Base-by-base conservation (phyloP, 1,140 invertebrate species). In the Reticulitermes speratus region DNA sequence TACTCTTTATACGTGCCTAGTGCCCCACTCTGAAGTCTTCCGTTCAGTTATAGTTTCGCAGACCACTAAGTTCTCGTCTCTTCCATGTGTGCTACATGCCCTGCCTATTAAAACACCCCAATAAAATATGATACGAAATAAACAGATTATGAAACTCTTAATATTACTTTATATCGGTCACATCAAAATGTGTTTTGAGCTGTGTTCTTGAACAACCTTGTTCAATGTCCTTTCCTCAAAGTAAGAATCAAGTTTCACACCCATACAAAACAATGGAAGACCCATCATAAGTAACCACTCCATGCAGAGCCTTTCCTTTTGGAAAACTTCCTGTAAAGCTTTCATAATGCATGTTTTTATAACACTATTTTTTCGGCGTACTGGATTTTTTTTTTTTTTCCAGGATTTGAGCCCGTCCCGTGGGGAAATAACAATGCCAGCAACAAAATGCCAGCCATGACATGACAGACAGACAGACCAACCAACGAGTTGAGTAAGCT, bases 371-470 rank as follows among this genome's bases (percentile, higher is more conserved):
- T 30, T n/a, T 75, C 5, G n/a, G 65, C 25, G n/a, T 8, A 75
- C 25, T 75, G 30, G 65, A 75, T 75, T 75, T 75, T 75, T 75
- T 25, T 25, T 30, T 75, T 75, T 75, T 75, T 75, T 25, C n/a
- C 65, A 75, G 65, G 65, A n/a, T 75, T 9, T n/a, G 14, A 75
- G 8, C 65, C 65, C 65, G 65, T 75, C 65, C 65, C 65, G 25
- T 75, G 25, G 65, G 65, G 65, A 75, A 75, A 75, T 75, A 75
- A 75, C 65, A 75, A 75, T 75, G 65, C 65, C 65, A 30, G 65
- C 30, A 75, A 75, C 65, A 75, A 75, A 75, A 75, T 75, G 65
- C n/a, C 65, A 75, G 65, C 65, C 65, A 30, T 75, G 65, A 75
- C 65, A 75, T 75, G 65, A 75, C 65, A 75, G 65, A 65, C 59